Conservation (phyloP, 2,797 vertebrate genomes). For the Miichthys miiuy region DNA sequence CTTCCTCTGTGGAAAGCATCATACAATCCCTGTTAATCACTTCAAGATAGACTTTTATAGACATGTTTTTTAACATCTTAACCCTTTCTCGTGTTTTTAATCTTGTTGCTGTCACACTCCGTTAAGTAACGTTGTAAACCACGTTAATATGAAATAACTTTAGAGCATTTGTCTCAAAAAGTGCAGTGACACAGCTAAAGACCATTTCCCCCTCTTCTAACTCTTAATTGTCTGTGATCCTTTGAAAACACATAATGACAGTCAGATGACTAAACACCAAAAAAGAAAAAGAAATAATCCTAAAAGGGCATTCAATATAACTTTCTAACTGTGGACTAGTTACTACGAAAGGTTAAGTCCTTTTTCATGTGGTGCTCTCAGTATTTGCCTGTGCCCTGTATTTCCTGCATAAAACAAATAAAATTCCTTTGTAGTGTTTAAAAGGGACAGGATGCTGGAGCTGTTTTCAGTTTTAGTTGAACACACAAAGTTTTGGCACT, state of each 20-base stretch:
- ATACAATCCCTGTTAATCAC: slow-evolving; percentile 7
- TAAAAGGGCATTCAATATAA: background rate
- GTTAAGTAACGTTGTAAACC: slow-evolving; percentile 10
- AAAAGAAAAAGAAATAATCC: background rate
- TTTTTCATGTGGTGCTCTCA: slow-evolving; percentile 4
- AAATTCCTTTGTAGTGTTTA: background rate
- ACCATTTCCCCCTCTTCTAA: background rate
- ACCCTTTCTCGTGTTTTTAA: slow-evolving; percentile 12
- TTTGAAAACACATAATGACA: background rate
- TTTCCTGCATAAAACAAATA: slow-evolving; percentile 4
- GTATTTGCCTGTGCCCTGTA: background rate
- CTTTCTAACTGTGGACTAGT: background rate
- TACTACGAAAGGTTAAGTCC: background rate
- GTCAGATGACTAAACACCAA: background rate
- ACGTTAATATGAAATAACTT: background rate
- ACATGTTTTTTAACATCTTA: slow-evolving; percentile 29
- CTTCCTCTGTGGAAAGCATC: background rate
- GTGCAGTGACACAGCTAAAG: background rate
- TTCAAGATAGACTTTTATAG: slow-evolving; percentile 32
- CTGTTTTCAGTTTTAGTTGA: background rate
- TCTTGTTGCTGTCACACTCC: background rate
- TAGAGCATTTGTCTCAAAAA: background rate
- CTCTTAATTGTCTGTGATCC: background rate
- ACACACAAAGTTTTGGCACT: background rate
- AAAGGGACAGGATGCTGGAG: too few species aligned